phyloP scores from a whole-genome alignment of 2,113 vertebrate species.

The Isurus oxyrinchus region DNA sequence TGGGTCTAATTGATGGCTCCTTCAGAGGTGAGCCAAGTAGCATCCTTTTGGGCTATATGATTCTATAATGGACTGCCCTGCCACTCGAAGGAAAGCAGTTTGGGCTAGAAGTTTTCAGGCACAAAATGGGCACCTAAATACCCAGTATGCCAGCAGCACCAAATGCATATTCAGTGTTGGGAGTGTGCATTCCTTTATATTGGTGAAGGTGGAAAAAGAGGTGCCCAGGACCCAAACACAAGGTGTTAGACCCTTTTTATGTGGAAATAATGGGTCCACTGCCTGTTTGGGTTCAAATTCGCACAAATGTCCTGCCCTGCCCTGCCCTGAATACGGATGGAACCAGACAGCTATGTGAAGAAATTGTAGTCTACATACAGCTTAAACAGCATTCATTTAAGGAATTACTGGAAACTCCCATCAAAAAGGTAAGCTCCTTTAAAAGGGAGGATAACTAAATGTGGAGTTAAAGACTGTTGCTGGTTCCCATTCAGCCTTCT shows the following conservation, averaged over 20 bases:
- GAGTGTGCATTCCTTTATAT: neutral
- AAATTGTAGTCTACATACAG: too few species aligned
- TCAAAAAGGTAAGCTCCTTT: neutral
- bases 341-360: too few species aligned
- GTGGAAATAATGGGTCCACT: too few species aligned
- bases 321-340: too few species aligned
- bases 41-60: neutral
- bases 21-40: neutral
- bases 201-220: neutral
- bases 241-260: neutral
- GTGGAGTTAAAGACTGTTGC: neutral
- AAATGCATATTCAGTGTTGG: neutral
- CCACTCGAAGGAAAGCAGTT: neutral
- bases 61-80: neutral
- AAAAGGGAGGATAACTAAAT: neutral
- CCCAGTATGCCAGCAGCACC: neutral
- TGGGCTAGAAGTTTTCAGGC: neutral
- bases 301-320: too few species aligned
- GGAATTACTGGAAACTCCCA: neutral
- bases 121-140: neutral
- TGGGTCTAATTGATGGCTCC: neutral
- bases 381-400: neutral
- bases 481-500: neutral
- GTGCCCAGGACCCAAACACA: neutral
- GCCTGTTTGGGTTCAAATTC: too few species aligned